Base-by-base conservation (phyloP, 2,888 invertebrate species). In the Epistrophella euchroma region DNA sequence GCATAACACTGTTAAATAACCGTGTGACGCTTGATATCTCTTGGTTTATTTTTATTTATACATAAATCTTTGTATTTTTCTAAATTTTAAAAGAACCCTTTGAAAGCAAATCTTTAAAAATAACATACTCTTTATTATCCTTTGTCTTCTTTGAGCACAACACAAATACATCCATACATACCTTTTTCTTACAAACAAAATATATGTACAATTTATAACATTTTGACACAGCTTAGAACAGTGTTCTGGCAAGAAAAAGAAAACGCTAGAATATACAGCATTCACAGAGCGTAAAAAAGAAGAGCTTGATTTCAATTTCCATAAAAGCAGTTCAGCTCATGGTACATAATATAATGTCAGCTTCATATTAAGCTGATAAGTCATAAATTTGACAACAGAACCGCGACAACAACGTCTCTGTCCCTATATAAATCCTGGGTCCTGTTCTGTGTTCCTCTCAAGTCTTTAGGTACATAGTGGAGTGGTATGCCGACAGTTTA, bases 311-410 rank as follows among this genome's bases (percentile, higher is more conserved):
- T 82, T 86, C 77, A 86, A 82, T 86, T 86, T 82, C 82, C 77
- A 86, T 86, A 82, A 86, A 74, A 81, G 56, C 73, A 76, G 66
- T 50, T 58, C 82, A 74, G 70, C 71, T 78, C 86, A 58, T 81
- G 76, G 77, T 86, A 86, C 86, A 58, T 81, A 73, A 81, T 86
- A 86, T 81, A 86, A 86, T 81, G 81, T 86, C 81, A 81, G 86
- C 74, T 78, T 55, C 82, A 74, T 81, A 86, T 86, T 71, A 86
- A 81, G 82, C 77, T 86, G 82, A 82, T 82, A 86, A 81, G 86
- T 86, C 82, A 86, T 86, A 86, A 86, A 86, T 86, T 86, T 82
- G 86, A 81, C 77, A 82, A 74, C 77, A 86, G 71, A 71, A 56
- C 56, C 74, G 62, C 76, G 72, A 74, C 77, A 82, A 40, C 64